phyloP scores from a whole-genome alignment of 2,888 invertebrate genomes.

The Chrysolina oricalcia region DNA sequence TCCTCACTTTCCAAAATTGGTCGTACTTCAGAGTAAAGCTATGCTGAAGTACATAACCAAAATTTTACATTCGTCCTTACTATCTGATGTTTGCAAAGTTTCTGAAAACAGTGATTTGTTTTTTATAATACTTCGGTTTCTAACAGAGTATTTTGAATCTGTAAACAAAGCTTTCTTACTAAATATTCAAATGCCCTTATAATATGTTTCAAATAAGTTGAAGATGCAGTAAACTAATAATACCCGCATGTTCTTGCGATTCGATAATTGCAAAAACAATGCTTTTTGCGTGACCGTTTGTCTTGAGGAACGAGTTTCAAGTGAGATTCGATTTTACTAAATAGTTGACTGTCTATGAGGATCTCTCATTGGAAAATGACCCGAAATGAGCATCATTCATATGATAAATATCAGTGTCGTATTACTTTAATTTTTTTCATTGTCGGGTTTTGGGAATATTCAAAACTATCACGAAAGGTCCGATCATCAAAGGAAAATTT shows the following conservation, averaged over 20 bases:
- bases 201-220: not conserved
- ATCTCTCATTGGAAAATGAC: too few species aligned
- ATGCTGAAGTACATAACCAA: too few species aligned
- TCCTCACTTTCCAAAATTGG: too few species aligned
- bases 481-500: too few species aligned
- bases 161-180: not conserved
- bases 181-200: constrained; percentile 12
- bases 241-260: constrained; percentile 5
- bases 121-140: not conserved
- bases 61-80: not conserved
- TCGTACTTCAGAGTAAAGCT: too few species aligned
- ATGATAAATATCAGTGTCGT: not conserved
- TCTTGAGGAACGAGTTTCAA: not conserved
- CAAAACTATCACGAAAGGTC: too few species aligned
- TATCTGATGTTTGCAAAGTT: not conserved
- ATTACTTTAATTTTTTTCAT: not conserved
- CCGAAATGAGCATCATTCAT: not conserved
- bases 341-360: not conserved
- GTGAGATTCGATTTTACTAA: not conserved
- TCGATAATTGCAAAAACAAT: not conserved
- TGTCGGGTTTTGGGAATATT: too few species aligned
- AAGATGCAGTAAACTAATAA: not conserved
- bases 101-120: not conserved
- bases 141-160: not conserved
- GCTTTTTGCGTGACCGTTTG: constrained; percentile 13